Base-by-base conservation (phyloP, 2,797 vertebrate species). In the Echiichthys vipera region DNA sequence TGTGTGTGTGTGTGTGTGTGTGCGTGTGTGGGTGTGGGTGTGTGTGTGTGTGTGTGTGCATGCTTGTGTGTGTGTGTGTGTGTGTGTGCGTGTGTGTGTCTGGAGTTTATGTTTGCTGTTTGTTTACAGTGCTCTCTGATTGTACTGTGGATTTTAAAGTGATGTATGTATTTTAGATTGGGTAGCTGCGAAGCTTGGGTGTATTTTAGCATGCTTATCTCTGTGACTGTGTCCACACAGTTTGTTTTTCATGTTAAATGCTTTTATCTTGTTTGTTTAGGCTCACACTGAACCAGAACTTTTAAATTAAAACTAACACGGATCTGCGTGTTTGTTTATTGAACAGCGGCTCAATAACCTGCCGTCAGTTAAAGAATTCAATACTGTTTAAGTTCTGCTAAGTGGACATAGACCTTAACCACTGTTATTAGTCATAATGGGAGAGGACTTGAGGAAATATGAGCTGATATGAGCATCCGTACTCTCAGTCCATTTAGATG, bases 221-320 rank as follows among this genome's bases (percentile, higher is more conserved):
- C 34, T 59, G 65, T 43, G 29, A 39, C 55, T 27, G 65, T 54
- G 50, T 57, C 77, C 40, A 57, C 56, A 51, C 18, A 2, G 47
- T 75, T 80, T 67, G 66, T 77, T 64, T 32, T 67, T 61, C 69
- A 42, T 66, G 40, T 64, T 78, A 17, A 47, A 66, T 53, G 63
- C 64, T 84, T 87, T 59, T 56, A 69, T 83, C 77, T 80, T 54
- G 80, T 89, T 86, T 84, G 77, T 86, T 86, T 78, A 78, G 81
- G 65, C 73, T 65, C 49, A 53, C 45, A 9, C 24, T 40, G 53
- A 82, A 75, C 54, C 59, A 34, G 25, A 58, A 55, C 70, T 34
- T 45, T 30, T 63, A 45, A 65, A 64, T 37, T 54, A 64, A 85
- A n/a, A 66, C 53, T 40, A 43, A 22, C 73, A 45, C 34, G 3